phyloP scores from a whole-genome alignment of 2,113 vertebrate genomes.

The Zosterops borbonicus region DNA sequence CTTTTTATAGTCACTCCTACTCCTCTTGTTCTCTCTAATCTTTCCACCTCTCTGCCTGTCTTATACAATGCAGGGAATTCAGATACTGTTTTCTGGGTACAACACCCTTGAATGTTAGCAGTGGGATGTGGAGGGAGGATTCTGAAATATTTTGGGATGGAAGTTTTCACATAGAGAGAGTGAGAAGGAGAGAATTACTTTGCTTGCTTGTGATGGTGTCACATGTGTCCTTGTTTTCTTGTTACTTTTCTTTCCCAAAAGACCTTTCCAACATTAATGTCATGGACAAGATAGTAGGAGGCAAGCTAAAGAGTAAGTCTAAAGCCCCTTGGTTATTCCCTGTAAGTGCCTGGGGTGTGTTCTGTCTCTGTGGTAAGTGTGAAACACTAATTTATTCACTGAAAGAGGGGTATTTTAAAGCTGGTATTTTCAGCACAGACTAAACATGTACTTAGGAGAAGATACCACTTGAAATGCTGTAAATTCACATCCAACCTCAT shows the following conservation, averaged over 20 bases:
- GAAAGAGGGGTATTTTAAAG: not conserved
- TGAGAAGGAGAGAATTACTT: not conserved
- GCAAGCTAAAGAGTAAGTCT: not conserved
- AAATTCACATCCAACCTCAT: not conserved
- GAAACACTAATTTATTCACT: not conserved
- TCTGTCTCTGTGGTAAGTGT: not conserved
- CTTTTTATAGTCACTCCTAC: not conserved
- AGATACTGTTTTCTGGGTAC: not conserved
- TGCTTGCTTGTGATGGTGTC: not conserved
- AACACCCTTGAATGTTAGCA: not conserved
- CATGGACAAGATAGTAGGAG: not conserved
- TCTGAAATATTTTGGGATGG: not conserved
- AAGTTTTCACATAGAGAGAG: not conserved
- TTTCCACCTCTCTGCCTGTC: not conserved
- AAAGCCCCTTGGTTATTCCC: not conserved
- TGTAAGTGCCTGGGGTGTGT: not conserved
- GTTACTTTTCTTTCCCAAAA: not conserved
- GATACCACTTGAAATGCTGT: not conserved
- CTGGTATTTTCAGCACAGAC: not conserved
- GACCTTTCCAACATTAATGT: not conserved
- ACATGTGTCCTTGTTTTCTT: not conserved
- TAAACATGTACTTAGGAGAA: not conserved
- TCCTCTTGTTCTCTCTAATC: constrained; percentile 6
- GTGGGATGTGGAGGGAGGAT: not conserved
- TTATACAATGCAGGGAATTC: not conserved